Evolutionary conservation across 2,888 invertebrate genomes (phyloP).

Genomic region (Catocala nupta): DNA sequence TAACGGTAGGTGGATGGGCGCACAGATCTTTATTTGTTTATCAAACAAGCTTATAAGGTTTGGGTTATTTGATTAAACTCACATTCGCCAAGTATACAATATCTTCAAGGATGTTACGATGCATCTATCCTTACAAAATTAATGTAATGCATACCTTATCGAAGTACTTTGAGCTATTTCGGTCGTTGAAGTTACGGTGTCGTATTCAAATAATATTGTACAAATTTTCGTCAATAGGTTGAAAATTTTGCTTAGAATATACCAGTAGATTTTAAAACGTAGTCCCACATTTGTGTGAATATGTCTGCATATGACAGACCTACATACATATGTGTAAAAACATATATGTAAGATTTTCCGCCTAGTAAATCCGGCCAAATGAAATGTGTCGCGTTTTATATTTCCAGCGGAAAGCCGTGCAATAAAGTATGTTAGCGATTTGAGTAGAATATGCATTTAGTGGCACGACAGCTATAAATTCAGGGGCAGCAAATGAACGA

Average conservation of each 20-base stretch:
- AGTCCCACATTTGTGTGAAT: background rate
- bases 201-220: no score
- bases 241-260: no score
- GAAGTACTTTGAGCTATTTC: no score
- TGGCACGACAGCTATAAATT: conserved; percentile 71
- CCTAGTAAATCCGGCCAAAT: conserved; percentile 51
- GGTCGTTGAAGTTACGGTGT: no score
- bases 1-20: background rate
- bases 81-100: no score
- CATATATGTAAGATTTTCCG: conserved; percentile 38
- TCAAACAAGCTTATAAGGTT: background rate
- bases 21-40: conserved; percentile 5
- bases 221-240: background rate
- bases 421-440: conserved; percentile 71
- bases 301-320: conserved; percentile 2
- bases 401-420: conserved; percentile 63
- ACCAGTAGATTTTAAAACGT: no score
- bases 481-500: conserved; percentile 65
- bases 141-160: no score
- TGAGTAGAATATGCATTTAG: conserved; percentile 75
- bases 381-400: conserved; percentile 64
- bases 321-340: conserved; percentile 14
- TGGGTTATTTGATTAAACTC: no score
- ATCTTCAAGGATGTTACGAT: no score
- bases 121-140: no score